Evolutionary conservation across 2,113 vertebrate genomes (phyloP).

Genomic region (Muntiacus muntjak): DNA sequence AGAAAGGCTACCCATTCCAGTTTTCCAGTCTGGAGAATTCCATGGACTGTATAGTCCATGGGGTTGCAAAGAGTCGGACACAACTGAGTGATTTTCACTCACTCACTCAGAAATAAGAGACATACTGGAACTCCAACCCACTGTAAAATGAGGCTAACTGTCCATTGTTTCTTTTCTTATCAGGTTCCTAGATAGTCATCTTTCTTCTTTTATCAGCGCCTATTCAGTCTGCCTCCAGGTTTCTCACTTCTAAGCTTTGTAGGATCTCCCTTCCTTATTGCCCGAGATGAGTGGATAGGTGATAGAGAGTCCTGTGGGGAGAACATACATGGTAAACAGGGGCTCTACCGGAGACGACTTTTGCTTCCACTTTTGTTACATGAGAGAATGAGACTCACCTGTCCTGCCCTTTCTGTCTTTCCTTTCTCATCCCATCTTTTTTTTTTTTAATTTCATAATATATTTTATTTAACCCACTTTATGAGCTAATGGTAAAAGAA

Average conservation of each 20-base stretch:
- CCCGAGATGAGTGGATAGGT: background rate
- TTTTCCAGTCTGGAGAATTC: background rate
- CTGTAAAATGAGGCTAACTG: background rate
- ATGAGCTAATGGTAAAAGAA: background rate
- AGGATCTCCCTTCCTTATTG: background rate
- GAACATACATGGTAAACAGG: background rate
- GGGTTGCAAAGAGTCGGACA: rapidly evolving
- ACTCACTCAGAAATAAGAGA: background rate
- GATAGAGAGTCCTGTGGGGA: background rate
- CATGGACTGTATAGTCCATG: background rate
- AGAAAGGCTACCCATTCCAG: background rate
- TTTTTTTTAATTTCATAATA: background rate
- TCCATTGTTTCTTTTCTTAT: background rate
- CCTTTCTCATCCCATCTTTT: background rate
- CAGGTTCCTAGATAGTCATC: rapidly evolving
- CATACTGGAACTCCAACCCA: background rate
- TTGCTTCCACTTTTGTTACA: background rate
- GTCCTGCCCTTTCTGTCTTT: background rate
- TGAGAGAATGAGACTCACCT: background rate
- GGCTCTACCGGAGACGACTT: rapidly evolving
- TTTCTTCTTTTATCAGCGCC: background rate
- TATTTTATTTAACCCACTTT: background rate
- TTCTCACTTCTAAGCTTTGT: background rate
- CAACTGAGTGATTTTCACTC: background rate
- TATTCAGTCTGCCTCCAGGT: background rate